Base-by-base conservation (phyloP, 2,113 vertebrate species). In the Bambusicola thoracicus region DNA sequence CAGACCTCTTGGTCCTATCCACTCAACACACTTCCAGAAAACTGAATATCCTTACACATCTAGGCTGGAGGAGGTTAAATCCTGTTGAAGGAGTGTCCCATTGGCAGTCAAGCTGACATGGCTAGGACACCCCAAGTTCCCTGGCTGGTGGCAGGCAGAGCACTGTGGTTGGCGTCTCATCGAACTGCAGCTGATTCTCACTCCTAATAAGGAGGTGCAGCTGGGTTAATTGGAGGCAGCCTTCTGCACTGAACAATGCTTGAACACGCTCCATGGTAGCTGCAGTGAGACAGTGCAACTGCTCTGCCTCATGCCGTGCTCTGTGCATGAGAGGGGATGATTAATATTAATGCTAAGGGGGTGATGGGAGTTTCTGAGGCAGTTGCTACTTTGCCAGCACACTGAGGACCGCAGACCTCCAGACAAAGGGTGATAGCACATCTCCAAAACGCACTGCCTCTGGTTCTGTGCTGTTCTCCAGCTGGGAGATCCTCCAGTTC, bases 121-220 rank as follows among this genome's bases (percentile, higher is more conserved):
- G 74, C 67, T 53, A 68, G 85, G 78, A 85, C 67, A 87, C 66
- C 79, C 85, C 87, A 89, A 79, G 85, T 62, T 68, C 69, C 46
- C 66, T 76, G 87, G 87, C 84, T 91, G 74, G 73, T 92, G 74
- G 84, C 73, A 78, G 56, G 56, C 18, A 2, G 83, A 88, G 83
- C 9, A 81, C 87, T 87, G 91, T 65, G 81, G 94, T 91, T 94
- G 89, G 78, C 87, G 61, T 87, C 77, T 38, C 3, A 0, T 76
- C 2, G 12, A 51, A 68, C 18, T 49, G 85, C 81, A 92, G 93
- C 43, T 3, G 48, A 46, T 38, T 82, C 87, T 87, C 63, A 0
- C 85, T 95, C 96, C 93, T 94, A 95, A 95, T 85, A 95, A 95
- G 94, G 94, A 94, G 87, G 94, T 76, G 75, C 85, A 89, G 94